Base-by-base conservation (phyloP, 2,888 invertebrate genomes). In the Tipula lateralis region DNA sequence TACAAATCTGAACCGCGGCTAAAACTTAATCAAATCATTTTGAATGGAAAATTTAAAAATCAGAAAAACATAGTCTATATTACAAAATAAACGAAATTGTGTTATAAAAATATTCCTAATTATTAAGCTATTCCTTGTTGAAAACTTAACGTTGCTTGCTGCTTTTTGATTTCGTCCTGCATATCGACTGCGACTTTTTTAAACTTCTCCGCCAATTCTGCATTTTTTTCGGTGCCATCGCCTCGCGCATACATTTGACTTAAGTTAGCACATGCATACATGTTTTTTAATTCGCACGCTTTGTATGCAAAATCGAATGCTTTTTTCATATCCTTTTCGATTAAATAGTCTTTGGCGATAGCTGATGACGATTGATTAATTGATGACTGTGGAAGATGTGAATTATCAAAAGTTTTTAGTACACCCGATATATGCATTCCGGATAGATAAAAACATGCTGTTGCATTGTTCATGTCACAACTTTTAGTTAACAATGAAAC, bases 221-320 rank as follows among this genome's bases (percentile, higher is more conserved):
- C 88, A 89, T 95, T 93, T 88, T 95, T 93, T 84, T 93, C 93
- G 0, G 94, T 94, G 1, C 97, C 97, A 86, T 97, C 96, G 13
- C 97, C 97, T 88, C 93, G 93, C 36, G 92, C 92, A 89, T 96
- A 96, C 95, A 97, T 97, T 89, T 95, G 93, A 88, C 97, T 95
- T 0, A 98, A 91, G 91, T 98, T 98, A 0, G 95, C 95, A 91
- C 99, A 99, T 0, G 96, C 96, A 88, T 94, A 95, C 89, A 96
- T 93, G 88, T 97, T 95, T 0, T 95, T 95, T 0, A 94, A 90
- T 86, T 97, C 95, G 89, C 99, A 99, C 0, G 95, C 96, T 89
- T 94, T 94, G 85, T 92, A 90, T 0, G 96, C 94, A 87, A 93
- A 95, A 44, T 93, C 91, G 89, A 96, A 96, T 0, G 97, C 97